Base-by-base conservation (phyloP, 2,797 vertebrate genomes). In the Anguilla anguilla region DNA sequence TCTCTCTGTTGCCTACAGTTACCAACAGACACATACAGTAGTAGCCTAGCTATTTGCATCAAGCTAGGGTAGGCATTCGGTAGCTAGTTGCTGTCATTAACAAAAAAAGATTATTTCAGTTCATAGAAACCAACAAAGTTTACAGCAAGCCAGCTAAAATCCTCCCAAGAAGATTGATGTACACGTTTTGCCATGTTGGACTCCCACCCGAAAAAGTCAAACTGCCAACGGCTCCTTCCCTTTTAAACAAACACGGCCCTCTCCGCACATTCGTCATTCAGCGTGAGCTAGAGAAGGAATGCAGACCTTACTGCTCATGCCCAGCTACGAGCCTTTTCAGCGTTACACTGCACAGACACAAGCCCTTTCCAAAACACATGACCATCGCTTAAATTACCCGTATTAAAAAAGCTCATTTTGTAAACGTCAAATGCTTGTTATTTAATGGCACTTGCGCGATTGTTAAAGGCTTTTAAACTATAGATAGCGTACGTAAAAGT, bases 251-350 rank as follows among this genome's bases (percentile, higher is more conserved):
- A 25, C 46, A 74, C 28, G 59, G 69, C 31, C 2, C 67, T 39
- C 64, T 13, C 22, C 22, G 39, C 64, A 84, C 83, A 83, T 84
- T 82, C 2, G 81, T 53, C 46, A 69, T 64, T 84, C 59, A 83
- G 10, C 86, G 39, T 11, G 28, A 28, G 72, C 28, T 79, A 79
- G 6, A 11, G 79, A 51, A 82, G 79, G 79, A 74, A 82, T 17
- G 82, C 39, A 22, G 28, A 72, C 64, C n/a, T 55, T 5, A 55
- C 28, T 31, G 5, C 22, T 35, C 6, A 57, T 6, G 51, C 51
- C 83, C 57, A 83, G 35, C 83, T 31, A 17, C 6, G 28, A 84
- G 51, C 53, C 3, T 57, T 57, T 57, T 57, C 11, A 17, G 28
- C 83, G 25, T 82, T 49, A 81, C 17, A 49, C 77, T 19, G 77